Percentiles rank a stretch among this genome's conserved stretches.
Conservation (phyloP, 2,797 vertebrate genomes). For the Xyrichtys novacula region DNA sequence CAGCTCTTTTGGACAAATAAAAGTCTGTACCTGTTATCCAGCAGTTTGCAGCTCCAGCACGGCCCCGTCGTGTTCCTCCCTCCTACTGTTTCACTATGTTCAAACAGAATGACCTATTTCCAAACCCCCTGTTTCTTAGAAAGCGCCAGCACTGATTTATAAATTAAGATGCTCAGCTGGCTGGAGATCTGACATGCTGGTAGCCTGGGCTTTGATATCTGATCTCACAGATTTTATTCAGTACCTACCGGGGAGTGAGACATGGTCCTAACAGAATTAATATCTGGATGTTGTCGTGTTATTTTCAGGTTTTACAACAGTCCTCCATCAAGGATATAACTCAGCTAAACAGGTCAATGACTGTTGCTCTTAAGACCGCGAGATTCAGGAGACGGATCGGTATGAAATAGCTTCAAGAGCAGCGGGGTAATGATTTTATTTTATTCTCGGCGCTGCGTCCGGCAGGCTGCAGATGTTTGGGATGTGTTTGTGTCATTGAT, state of each 20-base stretch:
- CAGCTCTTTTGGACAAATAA: too few species aligned
- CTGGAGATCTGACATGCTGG: too few species aligned
- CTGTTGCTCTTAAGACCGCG: slow-evolving; percentile 40
- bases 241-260: background rate
- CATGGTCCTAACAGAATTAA: background rate
- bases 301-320: slow-evolving; percentile 25
- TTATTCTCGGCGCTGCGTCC: slow-evolving; percentile 57
- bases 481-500: slow-evolving; percentile 82
- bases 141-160: too few species aligned
- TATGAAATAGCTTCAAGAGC: slow-evolving; percentile 47
- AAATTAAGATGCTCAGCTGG: too few species aligned
- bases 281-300: background rate
- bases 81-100: too few species aligned
- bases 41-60: too few species aligned
- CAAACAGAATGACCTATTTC: too few species aligned
- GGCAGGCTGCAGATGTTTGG: slow-evolving; percentile 56
- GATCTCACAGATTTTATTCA: background rate
- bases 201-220: too few species aligned
- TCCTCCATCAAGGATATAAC: slow-evolving; percentile 22
- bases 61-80: too few species aligned
- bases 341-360: slow-evolving; percentile 54
- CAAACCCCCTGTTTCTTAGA: too few species aligned
- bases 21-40: too few species aligned
- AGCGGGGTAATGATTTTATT: slow-evolving; percentile 73
- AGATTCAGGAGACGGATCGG: slow-evolving; percentile 55